Evolutionary conservation across 2,797 vertebrate genomes (phyloP).

Genomic region (Sitta carolinensis): DNA sequence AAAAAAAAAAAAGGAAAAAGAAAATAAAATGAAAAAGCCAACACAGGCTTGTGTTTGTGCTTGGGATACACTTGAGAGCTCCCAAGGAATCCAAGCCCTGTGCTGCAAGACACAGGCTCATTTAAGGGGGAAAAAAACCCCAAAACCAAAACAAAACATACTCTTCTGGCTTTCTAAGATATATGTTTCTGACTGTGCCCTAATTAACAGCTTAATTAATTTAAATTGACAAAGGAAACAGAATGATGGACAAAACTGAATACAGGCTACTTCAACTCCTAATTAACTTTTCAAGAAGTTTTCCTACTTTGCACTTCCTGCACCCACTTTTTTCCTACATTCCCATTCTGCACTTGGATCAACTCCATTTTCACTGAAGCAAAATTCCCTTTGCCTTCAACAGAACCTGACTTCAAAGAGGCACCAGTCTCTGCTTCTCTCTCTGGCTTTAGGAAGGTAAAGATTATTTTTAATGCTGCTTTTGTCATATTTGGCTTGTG

Average conservation of each 20-base stretch:
- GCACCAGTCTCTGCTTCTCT: not conserved
- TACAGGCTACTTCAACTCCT: not conserved
- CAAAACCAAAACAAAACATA: not conserved
- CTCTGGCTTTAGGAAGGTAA: not conserved
- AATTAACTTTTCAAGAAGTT: not conserved
- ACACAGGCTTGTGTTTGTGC: not conserved
- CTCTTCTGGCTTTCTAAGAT: not conserved
- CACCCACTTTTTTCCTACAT: not conserved
- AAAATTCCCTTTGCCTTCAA: conserved; percentile 38
- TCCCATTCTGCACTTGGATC: not conserved
- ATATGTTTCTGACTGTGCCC: not conserved
- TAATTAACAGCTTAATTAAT: conserved; percentile 11
- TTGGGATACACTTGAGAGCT: conserved; percentile 30
- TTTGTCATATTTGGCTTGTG: not conserved
- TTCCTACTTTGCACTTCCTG: not conserved
- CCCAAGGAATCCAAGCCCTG: not conserved
- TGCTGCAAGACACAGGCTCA: not conserved
- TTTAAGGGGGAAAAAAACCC: not conserved
- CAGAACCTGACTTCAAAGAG: not conserved
- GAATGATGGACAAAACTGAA: not conserved
- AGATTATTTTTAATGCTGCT: not conserved
- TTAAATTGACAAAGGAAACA: not conserved
- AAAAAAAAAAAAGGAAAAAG: not conserved
- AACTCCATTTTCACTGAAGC: conserved; percentile 20
- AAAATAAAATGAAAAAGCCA: not conserved